These are phyloP conservation scores for Trematocara marginatum DNA, from an alignment of 2,113 vertebrate genomes.

Conservation along the genomic window DNA sequence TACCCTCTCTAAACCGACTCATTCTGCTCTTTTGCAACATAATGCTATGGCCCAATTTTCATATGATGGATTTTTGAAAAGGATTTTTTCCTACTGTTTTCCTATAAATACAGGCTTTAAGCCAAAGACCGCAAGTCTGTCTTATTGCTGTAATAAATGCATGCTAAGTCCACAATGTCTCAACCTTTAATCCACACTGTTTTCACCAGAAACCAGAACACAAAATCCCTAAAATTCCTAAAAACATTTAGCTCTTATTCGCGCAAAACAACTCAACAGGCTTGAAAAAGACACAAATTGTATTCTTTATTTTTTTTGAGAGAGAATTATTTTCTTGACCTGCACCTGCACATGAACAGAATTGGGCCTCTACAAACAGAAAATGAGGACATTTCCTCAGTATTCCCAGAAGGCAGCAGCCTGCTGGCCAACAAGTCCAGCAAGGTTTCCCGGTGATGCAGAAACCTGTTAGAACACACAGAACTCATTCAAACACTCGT, in stretches of 20 bases:
- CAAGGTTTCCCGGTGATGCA: constrained; percentile 16
- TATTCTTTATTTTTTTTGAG: neutral
- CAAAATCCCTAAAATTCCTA: neutral
- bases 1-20: neutral
- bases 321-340: neutral
- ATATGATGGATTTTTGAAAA: neutral
- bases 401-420: constrained; percentile 14
- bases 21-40: neutral
- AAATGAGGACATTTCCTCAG: constrained; percentile 55
- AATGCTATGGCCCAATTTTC: neutral
- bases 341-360: neutral
- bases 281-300: neutral
- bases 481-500: constrained; percentile 32
- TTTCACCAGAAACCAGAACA: neutral
- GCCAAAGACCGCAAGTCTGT: neutral
- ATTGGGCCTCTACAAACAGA: constrained; percentile 34
- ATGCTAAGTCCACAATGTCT: neutral
- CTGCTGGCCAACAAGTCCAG: constrained; percentile 20
- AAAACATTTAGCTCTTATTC: neutral
- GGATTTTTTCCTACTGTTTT: neutral
- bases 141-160: neutral
- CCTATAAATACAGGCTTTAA: neutral
- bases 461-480: constrained; percentile 47
- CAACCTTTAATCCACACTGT: neutral
- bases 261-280: neutral